These are phyloP conservation scores for Hermaeophaga mercurialis DNA, from an alignment of 2,888 invertebrate genomes.

Conservation along the genomic window DNA sequence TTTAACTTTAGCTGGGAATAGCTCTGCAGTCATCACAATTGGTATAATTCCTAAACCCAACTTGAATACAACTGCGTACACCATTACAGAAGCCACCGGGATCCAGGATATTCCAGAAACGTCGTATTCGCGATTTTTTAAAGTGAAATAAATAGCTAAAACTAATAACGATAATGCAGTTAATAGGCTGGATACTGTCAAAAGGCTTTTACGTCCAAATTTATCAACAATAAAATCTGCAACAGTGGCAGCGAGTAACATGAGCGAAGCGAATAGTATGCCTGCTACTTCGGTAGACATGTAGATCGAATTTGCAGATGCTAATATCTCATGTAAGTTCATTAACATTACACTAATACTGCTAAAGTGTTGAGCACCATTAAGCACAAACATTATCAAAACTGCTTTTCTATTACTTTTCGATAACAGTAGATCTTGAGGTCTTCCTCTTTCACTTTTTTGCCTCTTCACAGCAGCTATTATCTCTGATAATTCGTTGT, in stretches of 20 bases:
- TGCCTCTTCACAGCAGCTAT: slow-evolving; percentile 51
- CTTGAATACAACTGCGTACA: no score
- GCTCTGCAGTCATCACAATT: no score
- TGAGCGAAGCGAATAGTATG: slow-evolving; percentile 51
- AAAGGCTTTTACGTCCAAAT: slow-evolving; percentile 50
- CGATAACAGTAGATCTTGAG: slow-evolving; percentile 50
- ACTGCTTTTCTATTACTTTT: slow-evolving; percentile 54
- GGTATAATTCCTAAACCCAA: no score
- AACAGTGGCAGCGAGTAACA: slow-evolving; percentile 49
- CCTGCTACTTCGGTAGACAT: slow-evolving; percentile 44
- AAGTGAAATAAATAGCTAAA: slow-evolving; percentile 50
- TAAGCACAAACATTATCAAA: slow-evolving; percentile 53
- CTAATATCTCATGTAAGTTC: slow-evolving; percentile 52
- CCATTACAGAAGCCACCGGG: no score
- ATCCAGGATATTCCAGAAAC: slow-evolving; percentile 42
- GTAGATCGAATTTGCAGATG: slow-evolving; percentile 48
- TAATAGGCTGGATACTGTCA: slow-evolving; percentile 48
- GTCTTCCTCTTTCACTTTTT: slow-evolving; percentile 50
- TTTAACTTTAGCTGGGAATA: no score
- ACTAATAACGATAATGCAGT: slow-evolving; percentile 49
- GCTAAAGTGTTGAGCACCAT: slow-evolving; percentile 54
- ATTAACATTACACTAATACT: slow-evolving; percentile 55
- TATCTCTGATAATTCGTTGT: slow-evolving; percentile 52
- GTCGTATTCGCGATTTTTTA: slow-evolving; percentile 46
- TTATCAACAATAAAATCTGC: slow-evolving; percentile 51